A percentile compares a stretch with the other conserved stretches of the same genome.
Conservation (phyloP, 2,888 invertebrate species). For the Dugesia japonica region DNA sequence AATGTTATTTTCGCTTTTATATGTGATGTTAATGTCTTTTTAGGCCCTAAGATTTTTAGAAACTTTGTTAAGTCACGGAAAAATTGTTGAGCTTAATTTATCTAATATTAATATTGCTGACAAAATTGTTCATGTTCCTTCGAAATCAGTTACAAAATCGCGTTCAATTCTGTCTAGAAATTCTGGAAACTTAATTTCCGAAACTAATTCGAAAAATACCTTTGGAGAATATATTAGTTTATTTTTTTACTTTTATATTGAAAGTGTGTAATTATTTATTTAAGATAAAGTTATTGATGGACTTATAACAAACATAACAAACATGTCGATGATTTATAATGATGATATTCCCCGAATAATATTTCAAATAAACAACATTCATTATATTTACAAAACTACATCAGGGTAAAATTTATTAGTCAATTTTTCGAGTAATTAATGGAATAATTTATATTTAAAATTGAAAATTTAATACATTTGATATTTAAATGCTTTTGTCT, state of each 20-base stretch:
- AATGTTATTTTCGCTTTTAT: not conserved
- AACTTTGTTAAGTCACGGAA: not conserved
- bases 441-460: no score
- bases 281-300: conserved; percentile 12
- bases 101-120: conserved; percentile 2
- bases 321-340: conserved; percentile 5
- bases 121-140: not conserved
- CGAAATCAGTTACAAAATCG: not conserved
- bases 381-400: conserved; percentile 27
- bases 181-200: not conserved
- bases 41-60: not conserved
- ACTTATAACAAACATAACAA: not conserved
- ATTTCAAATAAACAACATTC: conserved; percentile 29
- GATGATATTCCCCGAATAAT: conserved; percentile 27
- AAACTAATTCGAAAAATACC: not conserved
- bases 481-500: not conserved
- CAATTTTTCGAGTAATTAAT: not conserved
- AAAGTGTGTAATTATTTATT: not conserved
- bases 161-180: not conserved
- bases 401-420: not conserved
- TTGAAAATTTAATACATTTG: no score
- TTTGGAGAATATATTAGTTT: conserved; percentile 10
- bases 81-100: not conserved
- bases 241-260: not conserved
- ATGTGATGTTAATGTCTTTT: not conserved